Base-by-base conservation (phyloP, 2,113 vertebrate species). In the Antechinus flavipes region DNA sequence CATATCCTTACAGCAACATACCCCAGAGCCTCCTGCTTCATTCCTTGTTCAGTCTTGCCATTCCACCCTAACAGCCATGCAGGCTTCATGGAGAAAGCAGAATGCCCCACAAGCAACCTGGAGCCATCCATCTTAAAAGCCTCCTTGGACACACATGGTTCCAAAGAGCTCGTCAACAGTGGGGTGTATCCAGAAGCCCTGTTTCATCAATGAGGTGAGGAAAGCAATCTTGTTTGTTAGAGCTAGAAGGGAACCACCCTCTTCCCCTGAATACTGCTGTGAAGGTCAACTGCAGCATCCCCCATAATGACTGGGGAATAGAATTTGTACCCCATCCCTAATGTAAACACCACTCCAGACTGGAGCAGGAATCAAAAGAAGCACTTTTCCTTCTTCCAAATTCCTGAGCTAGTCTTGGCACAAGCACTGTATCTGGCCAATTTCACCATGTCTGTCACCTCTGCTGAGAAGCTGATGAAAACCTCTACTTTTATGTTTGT, bases 371-470 rank as follows among this genome's bases (percentile, higher is more conserved):
- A 2, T 0, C 27, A 61, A 0, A 0, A 0, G 0, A 3, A 2
- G 0, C 91, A 0, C 54, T 89, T 47, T 12, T 61, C 25, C 7
- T 0, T 10, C 3, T 0, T 99, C 12, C 93, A 54, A 3, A 16
- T 99, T 84, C 98, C 98, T 0, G 25, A 42, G 0, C 46, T 35
- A 2, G 42, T 76, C 53, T 93, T 99, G 23, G 27, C 95, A 19
- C 93, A 53, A 0, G 98, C 98, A 0, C 35, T 98, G 55, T 98
- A 99, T 46, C 35, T 98, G 19, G 94, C 99, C 53, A 76, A 96
- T 30, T 98, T 98, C 95, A 76, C 93, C 0, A 11, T 96, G 30
- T 27, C 5, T 0, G 14, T 98, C 92, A 0, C 0, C 9, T 68
- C 8, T 0, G 0, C 92, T 89, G 0, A 1, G 0, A 0, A 0